These are phyloP conservation scores for Hylaeus volcanicus DNA, from an alignment of 1,140 invertebrate genomes.

Conservation along the genomic window DNA sequence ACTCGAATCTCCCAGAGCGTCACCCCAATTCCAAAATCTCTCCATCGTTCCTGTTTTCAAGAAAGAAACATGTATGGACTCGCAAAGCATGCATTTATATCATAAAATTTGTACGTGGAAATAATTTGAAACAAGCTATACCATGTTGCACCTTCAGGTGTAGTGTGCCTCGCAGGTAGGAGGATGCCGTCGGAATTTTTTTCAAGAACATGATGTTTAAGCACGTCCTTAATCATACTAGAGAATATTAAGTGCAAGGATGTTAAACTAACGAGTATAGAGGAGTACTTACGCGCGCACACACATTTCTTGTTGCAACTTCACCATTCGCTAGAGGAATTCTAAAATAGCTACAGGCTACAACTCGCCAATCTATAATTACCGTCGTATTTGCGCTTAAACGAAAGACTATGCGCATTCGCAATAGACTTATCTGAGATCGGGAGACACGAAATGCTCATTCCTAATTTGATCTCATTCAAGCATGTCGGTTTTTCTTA, in stretches of 20 bases:
- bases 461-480: background rate
- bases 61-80: background rate
- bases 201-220: constrained; percentile 5
- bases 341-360: background rate
- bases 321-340: constrained; percentile 1
- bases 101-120: background rate
- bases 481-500: background rate
- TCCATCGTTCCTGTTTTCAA: too few relatives aligned
- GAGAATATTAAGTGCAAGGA: constrained; percentile 30
- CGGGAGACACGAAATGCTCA: background rate
- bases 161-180: background rate
- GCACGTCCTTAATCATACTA: constrained; percentile 1
- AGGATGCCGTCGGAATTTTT: background rate
- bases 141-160: background rate
- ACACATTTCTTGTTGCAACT: background rate
- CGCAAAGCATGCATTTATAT: background rate
- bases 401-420: background rate
- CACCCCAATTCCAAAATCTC: too few relatives aligned
- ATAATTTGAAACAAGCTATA: background rate
- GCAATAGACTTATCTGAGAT: background rate
- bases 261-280: background rate
- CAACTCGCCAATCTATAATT: background rate
- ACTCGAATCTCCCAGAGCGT: too few relatives aligned
- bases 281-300: background rate
- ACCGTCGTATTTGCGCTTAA: background rate